Base-by-base conservation (phyloP, 2,797 vertebrate species). In the Malurus leucopterus region DNA sequence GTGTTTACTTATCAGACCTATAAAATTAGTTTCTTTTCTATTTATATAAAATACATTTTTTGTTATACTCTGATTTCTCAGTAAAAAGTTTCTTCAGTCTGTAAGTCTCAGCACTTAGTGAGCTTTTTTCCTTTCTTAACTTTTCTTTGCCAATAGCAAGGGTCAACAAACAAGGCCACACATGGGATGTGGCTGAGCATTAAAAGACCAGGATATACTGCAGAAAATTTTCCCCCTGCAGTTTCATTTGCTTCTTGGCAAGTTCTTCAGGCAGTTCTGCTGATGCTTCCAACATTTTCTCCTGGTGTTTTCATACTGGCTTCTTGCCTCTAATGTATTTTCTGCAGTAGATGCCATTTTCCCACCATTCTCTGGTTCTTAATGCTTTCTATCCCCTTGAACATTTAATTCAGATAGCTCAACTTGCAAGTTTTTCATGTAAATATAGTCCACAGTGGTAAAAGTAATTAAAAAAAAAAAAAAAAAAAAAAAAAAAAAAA, bases 211-310 rank as follows among this genome's bases (percentile, higher is more conserved):
- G 46, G 44, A 76, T 72, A 67, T 2, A 23, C 21, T 71, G 57
- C 2, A 51, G 81, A 75, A 93, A 63, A 58, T 14, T 21, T 92
- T 87, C 75, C 34, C 41, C 78, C 49, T 71, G 15, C 74, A 75
- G 11, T 91, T 92, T 84, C 47, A 41, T 38, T 76, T 86, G 47
- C 30, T 71, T 85, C 63, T 89, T 93, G 92, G 78, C 89, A 94
- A 54, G 30, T 61, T 75, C 57, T 68, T 63, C 72, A 83, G 55
- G 53, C 72, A 22, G 15, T 83, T 89, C 49, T 88, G 46, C 34
- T 84, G 46, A 72, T 79, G 51, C 55, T 90, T 92, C 55, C 75
- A 90, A 5, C 3, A 8, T 77, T 92, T 93, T 90, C 64, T 74
- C 36, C 47, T 84, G 43, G 15, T 72, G 24, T 43, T 91, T 84